These are phyloP conservation scores for Piprites chloris DNA, from an alignment of 2,113 vertebrate genomes.

Conservation along the genomic window DNA sequence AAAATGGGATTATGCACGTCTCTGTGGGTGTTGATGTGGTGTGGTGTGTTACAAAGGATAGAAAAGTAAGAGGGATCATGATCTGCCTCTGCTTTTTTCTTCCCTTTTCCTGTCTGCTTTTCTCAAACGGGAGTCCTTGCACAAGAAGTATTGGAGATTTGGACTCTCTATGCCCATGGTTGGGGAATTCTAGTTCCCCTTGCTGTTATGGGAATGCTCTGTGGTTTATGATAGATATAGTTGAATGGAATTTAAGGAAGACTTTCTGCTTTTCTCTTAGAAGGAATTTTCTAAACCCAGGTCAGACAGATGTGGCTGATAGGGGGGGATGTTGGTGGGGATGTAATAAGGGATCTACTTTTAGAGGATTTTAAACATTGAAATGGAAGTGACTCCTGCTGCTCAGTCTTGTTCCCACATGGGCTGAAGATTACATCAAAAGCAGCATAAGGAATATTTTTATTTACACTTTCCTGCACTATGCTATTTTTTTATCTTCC, in stretches of 20 bases:
- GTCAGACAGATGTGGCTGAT: neutral
- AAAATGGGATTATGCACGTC: constrained; percentile 85
- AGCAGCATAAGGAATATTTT: neutral
- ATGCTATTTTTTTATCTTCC: neutral
- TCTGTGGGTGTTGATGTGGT: constrained; percentile 88
- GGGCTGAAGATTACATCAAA: neutral
- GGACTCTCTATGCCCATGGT: neutral
- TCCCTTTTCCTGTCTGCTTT: neutral
- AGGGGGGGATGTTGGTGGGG: neutral
- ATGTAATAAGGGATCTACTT: neutral
- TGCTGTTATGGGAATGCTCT: neutral
- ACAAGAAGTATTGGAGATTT: neutral
- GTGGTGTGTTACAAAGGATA: constrained; percentile 94
- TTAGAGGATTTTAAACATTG: neutral
- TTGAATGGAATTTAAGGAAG: neutral
- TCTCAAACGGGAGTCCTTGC: neutral
- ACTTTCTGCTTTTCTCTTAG: neutral
- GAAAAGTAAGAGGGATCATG: constrained; percentile 79
- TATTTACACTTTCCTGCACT: neutral
- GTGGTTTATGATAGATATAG: neutral
- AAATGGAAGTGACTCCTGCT: neutral
- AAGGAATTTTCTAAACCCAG: neutral
- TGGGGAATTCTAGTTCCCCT: neutral
- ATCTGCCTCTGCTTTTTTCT: neutral
- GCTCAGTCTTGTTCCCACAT: neutral